Percentiles rank a stretch among this genome's conserved stretches.
Evolutionary conservation across 2,113 vertebrate genomes (phyloP).

Genomic region (Hiodon alosoides): DNA sequence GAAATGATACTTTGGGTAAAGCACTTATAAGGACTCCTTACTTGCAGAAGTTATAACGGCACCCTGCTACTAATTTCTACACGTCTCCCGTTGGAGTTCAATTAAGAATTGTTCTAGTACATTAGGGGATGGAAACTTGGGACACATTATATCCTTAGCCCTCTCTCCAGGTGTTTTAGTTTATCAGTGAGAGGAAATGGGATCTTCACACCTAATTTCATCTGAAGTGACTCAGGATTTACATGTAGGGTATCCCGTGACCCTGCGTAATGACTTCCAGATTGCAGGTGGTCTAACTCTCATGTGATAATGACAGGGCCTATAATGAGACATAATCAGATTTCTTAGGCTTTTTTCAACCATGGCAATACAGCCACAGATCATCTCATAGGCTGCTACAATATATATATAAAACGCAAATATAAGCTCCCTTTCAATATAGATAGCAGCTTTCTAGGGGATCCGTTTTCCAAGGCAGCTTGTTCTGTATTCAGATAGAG

Average conservation of each 20-base stretch:
- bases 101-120: neutral
- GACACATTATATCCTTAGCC: constrained; percentile 50
- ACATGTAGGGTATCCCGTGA: constrained; percentile 88
- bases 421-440: constrained; percentile 7
- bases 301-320: constrained; percentile 68
- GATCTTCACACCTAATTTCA: constrained; percentile 99
- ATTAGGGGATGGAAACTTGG: constrained; percentile 24
- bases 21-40: neutral
- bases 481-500: constrained; percentile 11
- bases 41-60: neutral
- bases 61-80: neutral
- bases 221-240: constrained; percentile 95
- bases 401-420: neutral
- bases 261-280: constrained; percentile 93
- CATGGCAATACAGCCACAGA: neutral
- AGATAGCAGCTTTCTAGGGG: neutral
- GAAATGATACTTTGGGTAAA: neutral
- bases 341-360: constrained; percentile 35
- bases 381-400: constrained; percentile 4
- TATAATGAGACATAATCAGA: constrained; percentile 65
- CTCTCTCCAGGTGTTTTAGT: constrained; percentile 69
- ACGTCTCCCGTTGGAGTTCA: neutral
- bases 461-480: neutral
- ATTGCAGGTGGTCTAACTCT: constrained; percentile 87
- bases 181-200: constrained; percentile 97